These are phyloP conservation scores for Myotis planiceps DNA, from an alignment of 2,797 vertebrate species.

Conservation along the genomic window DNA sequence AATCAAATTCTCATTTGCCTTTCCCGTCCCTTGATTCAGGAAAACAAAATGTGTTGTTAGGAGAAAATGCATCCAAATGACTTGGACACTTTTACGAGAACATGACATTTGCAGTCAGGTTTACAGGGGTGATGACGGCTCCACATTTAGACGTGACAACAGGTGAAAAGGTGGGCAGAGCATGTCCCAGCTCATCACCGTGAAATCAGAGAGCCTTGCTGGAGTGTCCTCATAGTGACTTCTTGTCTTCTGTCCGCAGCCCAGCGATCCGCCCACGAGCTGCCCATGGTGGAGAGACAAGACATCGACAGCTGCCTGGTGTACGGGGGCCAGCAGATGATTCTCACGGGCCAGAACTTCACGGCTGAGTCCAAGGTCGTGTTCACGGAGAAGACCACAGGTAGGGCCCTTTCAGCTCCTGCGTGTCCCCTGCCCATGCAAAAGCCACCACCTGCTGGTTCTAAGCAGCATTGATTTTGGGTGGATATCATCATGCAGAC, in stretches of 20 bases:
- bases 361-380: constrained; percentile 96
- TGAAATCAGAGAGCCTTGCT: no score
- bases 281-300: constrained; percentile 94
- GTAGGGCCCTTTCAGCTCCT: constrained; percentile 83
- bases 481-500: rapidly evolving
- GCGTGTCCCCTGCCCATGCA: rapidly evolving
- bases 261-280: constrained; percentile 96
- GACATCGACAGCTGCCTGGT: constrained; percentile 93
- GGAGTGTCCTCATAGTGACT: background rate
- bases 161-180: background rate
- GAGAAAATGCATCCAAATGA: no score
- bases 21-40: background rate
- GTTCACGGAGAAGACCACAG: constrained; percentile 96
- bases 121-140: background rate
- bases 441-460: rapidly evolving
- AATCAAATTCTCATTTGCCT: background rate
- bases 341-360: constrained; percentile 97
- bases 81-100: background rate
- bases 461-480: rapidly evolving
- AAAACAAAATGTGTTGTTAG: background rate
- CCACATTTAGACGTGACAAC: rapidly evolving
- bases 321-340: constrained; percentile 95
- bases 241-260: constrained; percentile 87
- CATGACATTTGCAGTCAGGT: rapidly evolving
- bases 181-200: rapidly evolving